phyloP scores from a whole-genome alignment of 2,113 vertebrate genomes.

The Orthochromis indermauri region DNA sequence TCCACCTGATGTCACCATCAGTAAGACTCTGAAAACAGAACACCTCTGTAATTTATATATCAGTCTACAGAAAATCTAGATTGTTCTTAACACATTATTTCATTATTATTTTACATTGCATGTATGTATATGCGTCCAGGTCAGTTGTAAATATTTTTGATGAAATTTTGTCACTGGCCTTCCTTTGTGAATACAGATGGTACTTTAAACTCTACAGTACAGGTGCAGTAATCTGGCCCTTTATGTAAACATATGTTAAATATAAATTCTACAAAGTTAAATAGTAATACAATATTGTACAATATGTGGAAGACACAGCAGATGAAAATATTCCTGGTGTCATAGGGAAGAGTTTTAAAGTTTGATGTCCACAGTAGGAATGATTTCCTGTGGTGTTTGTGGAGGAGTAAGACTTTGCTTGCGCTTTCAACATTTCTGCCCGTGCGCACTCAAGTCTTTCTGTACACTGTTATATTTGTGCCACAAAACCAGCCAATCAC shows the following conservation, averaged over 20 bases:
- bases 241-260: not conserved
- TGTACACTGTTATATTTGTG: no score
- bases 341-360: not conserved
- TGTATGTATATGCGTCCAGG: not conserved
- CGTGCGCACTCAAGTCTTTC: no score
- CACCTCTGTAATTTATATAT: not conserved
- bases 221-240: not conserved
- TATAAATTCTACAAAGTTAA: not conserved
- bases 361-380: not conserved
- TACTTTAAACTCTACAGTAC: not conserved
- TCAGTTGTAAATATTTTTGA: not conserved
- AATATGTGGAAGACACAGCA: not conserved
- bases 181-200: rapidly evolving
- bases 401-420: not conserved
- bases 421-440: no score
- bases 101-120: not conserved
- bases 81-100: not conserved
- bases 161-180: not conserved
- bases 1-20: not conserved
- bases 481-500: no score
- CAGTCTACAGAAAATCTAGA: not conserved
- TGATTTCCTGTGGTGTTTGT: not conserved
- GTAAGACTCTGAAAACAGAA: not conserved
- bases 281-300: not conserved
- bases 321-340: not conserved